Conservation (phyloP, 2,888 invertebrate species). For the Leptura quadrifasciata region DNA sequence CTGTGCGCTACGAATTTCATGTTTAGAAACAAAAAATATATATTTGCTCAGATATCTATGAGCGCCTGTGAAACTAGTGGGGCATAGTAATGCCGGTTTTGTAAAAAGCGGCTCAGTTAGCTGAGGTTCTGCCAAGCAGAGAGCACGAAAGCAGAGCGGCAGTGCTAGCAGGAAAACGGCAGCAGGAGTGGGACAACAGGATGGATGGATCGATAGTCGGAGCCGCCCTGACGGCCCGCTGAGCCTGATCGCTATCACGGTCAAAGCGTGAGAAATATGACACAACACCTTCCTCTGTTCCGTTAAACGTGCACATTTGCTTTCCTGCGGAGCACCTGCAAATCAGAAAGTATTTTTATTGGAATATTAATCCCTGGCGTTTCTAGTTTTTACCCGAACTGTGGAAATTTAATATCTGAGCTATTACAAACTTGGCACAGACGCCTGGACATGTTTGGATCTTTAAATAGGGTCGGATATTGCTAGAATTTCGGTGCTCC, state of each 20-base stretch:
- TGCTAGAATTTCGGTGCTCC: background rate
- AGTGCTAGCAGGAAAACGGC: slow-evolving; percentile 46
- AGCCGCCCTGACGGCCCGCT: slow-evolving; percentile 63
- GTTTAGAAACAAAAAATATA: slow-evolving; percentile 21
- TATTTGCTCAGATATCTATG: slow-evolving; percentile 30
- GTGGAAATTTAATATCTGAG: background rate
- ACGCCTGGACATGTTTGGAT: background rate
- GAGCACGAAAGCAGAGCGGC: slow-evolving; percentile 24
- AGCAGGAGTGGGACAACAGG: slow-evolving; percentile 54
- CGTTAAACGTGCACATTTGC: slow-evolving; percentile 20
- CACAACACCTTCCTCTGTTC: slow-evolving; percentile 53
- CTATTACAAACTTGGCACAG: background rate
- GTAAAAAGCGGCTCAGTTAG: slow-evolving; percentile 29
- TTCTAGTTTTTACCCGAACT: no score
- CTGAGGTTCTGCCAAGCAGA: slow-evolving; percentile 16
- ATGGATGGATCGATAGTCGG: slow-evolving; percentile 64
- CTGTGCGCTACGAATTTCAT: slow-evolving; percentile 8
- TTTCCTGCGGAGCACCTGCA: slow-evolving; percentile 16
- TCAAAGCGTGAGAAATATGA: slow-evolving; percentile 62
- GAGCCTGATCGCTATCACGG: slow-evolving; percentile 62
- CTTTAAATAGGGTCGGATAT: background rate
- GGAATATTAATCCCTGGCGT: background rate
- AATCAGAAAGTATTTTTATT: background rate
- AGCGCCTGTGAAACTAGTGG: slow-evolving; percentile 5
- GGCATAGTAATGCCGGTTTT: slow-evolving; percentile 26